These are phyloP conservation scores for Aphodius granarius DNA, from an alignment of 2,888 invertebrate species.

Conservation along the genomic window DNA sequence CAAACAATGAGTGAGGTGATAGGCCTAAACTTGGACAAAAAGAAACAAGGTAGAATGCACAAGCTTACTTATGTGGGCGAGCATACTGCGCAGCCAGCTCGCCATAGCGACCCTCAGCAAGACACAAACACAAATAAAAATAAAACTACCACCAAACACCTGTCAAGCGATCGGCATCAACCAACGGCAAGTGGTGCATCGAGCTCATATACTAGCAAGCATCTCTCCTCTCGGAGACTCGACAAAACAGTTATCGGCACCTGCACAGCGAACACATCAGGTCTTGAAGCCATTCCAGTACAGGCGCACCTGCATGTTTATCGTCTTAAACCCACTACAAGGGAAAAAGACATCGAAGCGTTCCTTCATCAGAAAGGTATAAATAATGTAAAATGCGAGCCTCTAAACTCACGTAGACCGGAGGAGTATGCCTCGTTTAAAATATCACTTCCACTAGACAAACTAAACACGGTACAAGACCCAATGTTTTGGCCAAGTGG, in stretches of 20 bases:
- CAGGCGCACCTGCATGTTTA: neutral
- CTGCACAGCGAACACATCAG: neutral
- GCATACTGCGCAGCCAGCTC: neutral
- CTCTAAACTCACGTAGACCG: no score
- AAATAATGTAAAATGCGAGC: no score
- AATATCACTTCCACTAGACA: no score
- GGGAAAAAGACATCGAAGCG: no score
- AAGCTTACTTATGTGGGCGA: neutral
- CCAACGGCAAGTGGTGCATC: neutral
- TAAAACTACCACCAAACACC: neutral
- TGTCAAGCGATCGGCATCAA: neutral
- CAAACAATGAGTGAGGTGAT: neutral
- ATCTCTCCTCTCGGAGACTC: neutral
- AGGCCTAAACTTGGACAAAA: neutral
- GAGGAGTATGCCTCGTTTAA: no score
- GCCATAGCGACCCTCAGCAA: neutral
- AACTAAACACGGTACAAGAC: no score
- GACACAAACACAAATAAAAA: neutral
- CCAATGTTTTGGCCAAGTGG: no score
- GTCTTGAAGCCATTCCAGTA: neutral
- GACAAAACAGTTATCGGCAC: neutral
- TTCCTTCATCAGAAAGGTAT: no score
- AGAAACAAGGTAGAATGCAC: neutral
- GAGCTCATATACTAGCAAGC: neutral
- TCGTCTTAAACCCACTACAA: neutral